Base-by-base conservation (phyloP, 2,113 vertebrate genomes). In the Limnothrissa miodon region DNA sequence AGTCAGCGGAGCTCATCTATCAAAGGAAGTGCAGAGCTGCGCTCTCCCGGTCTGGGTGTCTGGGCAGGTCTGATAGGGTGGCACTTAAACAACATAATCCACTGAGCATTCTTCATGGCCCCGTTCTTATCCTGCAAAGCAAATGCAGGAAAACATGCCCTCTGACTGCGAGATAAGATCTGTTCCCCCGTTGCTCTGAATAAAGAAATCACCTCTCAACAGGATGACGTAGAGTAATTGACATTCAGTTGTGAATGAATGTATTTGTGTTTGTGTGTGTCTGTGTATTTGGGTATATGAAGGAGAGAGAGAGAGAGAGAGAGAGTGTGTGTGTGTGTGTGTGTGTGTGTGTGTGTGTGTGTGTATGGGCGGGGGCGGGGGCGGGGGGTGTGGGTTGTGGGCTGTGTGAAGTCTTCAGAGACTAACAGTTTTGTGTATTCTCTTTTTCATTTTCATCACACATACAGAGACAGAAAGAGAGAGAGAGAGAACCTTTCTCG, bases 11-110 rank as follows among this genome's bases (percentile, higher is more conserved):
- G 29, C 66, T 74, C 66, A 74, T 74, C 66, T 74, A 74, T 74
- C 66, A 74, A 74, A 74, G 66, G 66, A 74, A 74, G 66, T 74
- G 66, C 66, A 74, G 66, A 74, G 66, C 66, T 39, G 5, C 0
- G 66, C 66, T 36, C 25, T 74, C 66, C 36, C 29, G 4, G 66
- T 74, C 29, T 74, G 66, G 66, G 66, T 36, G 66, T 74, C 66
- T 74, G 66, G 66, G 29, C 66, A 33, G 15, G 66, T 74, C 66
- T 74, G 66, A 74, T 74, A 74, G 25, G 66, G 66, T 74, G 66
- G 66, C 66, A 74, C 29, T 36, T 74, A 74, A 17, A 74, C 66
- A 74, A 74, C 66, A 74, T 74, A 74, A 74, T 74, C 66, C 66
- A 74, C 66, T 36, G 66, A 74, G 66, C 13, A 74, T 74, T 74